These are phyloP conservation scores for Leucophora obtusa DNA, from an alignment of 2,888 invertebrate genomes.

Conservation along the genomic window DNA sequence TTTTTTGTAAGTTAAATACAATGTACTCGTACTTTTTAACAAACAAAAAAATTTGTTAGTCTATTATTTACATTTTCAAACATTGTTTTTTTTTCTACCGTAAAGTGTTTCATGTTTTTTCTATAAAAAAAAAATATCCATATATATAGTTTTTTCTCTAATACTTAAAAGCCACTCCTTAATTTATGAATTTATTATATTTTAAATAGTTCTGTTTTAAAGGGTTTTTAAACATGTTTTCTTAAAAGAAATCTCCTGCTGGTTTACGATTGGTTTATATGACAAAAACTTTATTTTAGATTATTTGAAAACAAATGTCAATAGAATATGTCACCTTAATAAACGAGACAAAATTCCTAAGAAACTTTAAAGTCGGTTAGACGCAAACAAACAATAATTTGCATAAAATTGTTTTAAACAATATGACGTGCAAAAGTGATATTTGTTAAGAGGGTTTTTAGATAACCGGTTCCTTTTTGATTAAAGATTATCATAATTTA, in stretches of 20 bases:
- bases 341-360: conserved; percentile 8
- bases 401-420: conserved; percentile 1
- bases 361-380: not conserved
- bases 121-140: not conserved
- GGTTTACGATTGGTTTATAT: not conserved
- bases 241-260: not conserved
- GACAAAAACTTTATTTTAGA: not conserved
- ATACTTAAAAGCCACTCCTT: conserved; percentile 10
- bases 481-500: conserved; percentile 6
- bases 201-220: not conserved
- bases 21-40: not conserved
- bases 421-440: not conserved
- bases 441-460: not conserved
- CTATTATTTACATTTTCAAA: not conserved
- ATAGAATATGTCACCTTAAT: not conserved
- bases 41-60: not conserved
- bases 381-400: not conserved
- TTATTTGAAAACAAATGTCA: not conserved
- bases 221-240: not conserved
- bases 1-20: not conserved
- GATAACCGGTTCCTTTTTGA: not conserved
- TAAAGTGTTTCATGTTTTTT: not conserved
- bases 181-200: conserved; percentile 9
- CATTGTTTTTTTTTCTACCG: not conserved
- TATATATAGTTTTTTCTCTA: not conserved